Evolutionary conservation across 64 coral and sea anemone species (phyloP).

Genomic region (Montipora cactus): DNA sequence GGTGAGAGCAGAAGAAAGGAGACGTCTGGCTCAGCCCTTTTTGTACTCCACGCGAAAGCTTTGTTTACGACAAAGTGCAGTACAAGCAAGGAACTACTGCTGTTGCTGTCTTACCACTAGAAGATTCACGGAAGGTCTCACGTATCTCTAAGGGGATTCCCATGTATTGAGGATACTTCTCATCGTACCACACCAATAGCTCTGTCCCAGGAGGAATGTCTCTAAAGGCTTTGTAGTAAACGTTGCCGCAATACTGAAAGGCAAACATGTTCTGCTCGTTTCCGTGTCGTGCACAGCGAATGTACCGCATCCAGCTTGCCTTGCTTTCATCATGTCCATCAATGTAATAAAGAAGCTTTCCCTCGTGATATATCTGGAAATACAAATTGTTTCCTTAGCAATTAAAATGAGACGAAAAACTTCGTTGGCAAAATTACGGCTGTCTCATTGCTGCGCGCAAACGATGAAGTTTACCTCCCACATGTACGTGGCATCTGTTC

Average conservation of each 20-base stretch:
- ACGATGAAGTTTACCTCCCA: slow-evolving; percentile 60
- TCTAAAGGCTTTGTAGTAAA: slow-evolving; percentile 61
- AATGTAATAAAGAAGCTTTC: slow-evolving; percentile 57
- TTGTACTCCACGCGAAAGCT: no score
- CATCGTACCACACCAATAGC: slow-evolving; percentile 76
- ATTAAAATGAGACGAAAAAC: no score
- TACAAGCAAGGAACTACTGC: no score
- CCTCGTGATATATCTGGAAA: slow-evolving; percentile 67
- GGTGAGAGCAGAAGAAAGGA: no score
- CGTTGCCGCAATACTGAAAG: slow-evolving; percentile 64
- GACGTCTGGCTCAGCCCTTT: no score
- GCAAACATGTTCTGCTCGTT: slow-evolving; percentile 70
- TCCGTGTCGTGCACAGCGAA: slow-evolving; percentile 30
- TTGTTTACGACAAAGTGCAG: no score
- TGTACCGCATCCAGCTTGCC: slow-evolving; percentile 73
- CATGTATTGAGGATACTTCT: slow-evolving; percentile 67
- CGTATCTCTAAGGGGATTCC: slow-evolving; percentile 70
- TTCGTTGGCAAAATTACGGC: no score
- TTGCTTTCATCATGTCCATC: slow-evolving; percentile 69
- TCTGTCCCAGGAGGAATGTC: slow-evolving; percentile 48
- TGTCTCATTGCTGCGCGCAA: not conserved
- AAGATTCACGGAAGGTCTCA: not conserved
- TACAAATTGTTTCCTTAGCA: no score
- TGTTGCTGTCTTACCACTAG: not conserved
- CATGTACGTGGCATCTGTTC: slow-evolving; percentile 50